Base-by-base conservation (phyloP, 2,113 vertebrate species). In the Esox niger region DNA sequence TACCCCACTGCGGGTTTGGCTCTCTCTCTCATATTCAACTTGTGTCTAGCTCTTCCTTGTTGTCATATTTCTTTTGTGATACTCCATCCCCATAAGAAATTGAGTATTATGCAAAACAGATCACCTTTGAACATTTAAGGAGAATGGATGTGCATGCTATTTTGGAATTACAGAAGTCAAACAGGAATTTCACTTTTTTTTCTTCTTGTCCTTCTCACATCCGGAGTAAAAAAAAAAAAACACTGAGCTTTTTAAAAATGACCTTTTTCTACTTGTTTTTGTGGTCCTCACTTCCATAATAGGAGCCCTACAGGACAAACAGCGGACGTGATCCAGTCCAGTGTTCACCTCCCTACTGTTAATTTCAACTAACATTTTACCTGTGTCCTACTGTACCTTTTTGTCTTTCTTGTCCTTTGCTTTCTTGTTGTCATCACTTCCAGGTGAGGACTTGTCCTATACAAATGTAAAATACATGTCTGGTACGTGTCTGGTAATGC, bases 371-470 rank as follows among this genome's bases (percentile, higher is more conserved):
- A 20, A 60, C 17, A n/a, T 20, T 31, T 20, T 60, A 2, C 33
- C 35, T 8, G 33, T 6, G 2, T 61, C 1, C 31, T 61, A 0
- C 3, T 64, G 4, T 43, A 49, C 49, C 2, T 33, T 26, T 6
- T 70, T 70, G 31, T 67, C 27, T 55, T 23, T 33, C 17, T 29
- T 56, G 4, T 70, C 2, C 54, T 58, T 68, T 25, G n/a, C n/a
- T n/a, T 59, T 71, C n/a, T 65, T 71, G 6, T 60, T 26, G 4
- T 60, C 35, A 6, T 68, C 66, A 61, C 29, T 46, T 27, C 33
- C 32, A 68, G 54, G 38, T n/a, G 54, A 58, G 23, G 32, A 33
- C n/a, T 64, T 15, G 13, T 64, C 13, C 43, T 49, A 47, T 15
- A 31, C 57, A 59, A 1, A 59, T 29, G 31, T 17, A 43, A 35